These are phyloP conservation scores for Myrmecophaga tridactyla DNA, from an alignment of 2,113 vertebrate genomes.

Conservation along the genomic window DNA sequence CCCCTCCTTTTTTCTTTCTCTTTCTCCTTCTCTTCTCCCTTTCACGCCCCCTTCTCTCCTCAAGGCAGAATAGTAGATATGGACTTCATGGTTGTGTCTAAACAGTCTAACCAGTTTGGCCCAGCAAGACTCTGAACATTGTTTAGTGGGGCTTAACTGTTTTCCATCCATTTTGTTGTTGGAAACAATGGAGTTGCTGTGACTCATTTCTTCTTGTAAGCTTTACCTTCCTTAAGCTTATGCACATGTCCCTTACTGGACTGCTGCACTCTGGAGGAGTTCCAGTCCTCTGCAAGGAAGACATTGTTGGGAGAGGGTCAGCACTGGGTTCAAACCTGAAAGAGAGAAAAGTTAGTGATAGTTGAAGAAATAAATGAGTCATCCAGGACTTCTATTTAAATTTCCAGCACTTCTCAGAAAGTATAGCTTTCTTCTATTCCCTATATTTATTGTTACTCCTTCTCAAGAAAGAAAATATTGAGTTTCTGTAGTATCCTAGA, in stretches of 20 bases:
- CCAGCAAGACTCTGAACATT: neutral
- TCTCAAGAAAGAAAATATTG: constrained; percentile 17
- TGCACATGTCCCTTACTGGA: neutral
- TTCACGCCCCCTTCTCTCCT: neutral
- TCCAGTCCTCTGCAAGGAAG: constrained; percentile 15
- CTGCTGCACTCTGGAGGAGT: constrained; percentile 30
- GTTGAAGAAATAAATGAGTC: constrained; percentile 33
- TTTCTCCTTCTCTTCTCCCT: neutral
- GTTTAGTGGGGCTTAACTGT: constrained; percentile 10
- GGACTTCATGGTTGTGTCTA: neutral
- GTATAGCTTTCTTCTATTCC: neutral
- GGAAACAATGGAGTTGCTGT: constrained; percentile 38
- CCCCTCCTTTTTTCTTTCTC: neutral
- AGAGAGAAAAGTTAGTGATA: neutral
- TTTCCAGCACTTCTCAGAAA: neutral
- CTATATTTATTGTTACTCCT: constrained; percentile 1
- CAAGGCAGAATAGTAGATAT: neutral
- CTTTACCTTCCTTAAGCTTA: constrained; percentile 26
- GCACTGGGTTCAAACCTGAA: neutral
- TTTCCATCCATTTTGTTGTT: constrained; percentile 47
- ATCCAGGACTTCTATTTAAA: neutral
- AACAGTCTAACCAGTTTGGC: neutral
- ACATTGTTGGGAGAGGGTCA: neutral
- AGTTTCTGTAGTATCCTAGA: neutral
- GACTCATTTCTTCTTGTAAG: constrained; percentile 42